Percentiles rank a stretch among this genome's conserved stretches.
phyloP scores from a whole-genome alignment of 2,888 invertebrate species.

The Nephrotoma flavescens region DNA sequence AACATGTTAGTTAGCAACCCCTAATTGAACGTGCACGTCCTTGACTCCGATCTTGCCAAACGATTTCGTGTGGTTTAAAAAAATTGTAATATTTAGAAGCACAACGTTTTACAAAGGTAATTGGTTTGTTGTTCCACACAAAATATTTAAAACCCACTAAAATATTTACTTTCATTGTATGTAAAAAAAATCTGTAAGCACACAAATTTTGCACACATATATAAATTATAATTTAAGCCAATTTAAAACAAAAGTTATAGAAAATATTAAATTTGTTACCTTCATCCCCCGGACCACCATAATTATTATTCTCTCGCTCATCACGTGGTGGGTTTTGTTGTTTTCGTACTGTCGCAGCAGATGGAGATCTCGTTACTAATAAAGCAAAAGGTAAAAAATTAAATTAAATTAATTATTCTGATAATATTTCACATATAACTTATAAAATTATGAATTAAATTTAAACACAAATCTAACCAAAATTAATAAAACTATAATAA shows the following conservation, averaged over 20 bases:
- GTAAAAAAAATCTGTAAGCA: background rate
- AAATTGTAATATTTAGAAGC: too few relatives aligned
- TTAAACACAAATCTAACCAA: slow-evolving; percentile 11
- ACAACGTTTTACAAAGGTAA: background rate
- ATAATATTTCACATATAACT: background rate
- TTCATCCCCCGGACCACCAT: slow-evolving; percentile 20
- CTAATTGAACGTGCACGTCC: too few relatives aligned
- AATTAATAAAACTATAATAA: background rate
- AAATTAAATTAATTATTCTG: slow-evolving; percentile 7
- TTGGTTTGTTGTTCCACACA: background rate
- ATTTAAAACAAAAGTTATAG: background rate
- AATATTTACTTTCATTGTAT: background rate
- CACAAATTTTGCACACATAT: background rate
- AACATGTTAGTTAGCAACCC: too few relatives aligned
- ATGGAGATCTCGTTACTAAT: slow-evolving; percentile 19
- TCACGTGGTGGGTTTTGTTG: slow-evolving; percentile 24
- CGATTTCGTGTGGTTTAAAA: too few relatives aligned
- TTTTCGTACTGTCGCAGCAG: slow-evolving; percentile 19
- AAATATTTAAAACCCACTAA: background rate
- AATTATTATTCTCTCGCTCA: slow-evolving; percentile 21
- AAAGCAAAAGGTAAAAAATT: slow-evolving; percentile 12
- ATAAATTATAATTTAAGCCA: background rate
- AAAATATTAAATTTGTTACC: slow-evolving; percentile 19
- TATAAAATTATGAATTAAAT: background rate
- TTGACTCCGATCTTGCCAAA: too few relatives aligned